Percentiles rank a stretch among this genome's conserved stretches.
phyloP scores from a whole-genome alignment of 2,113 vertebrate genomes.

The Macaca nemestrina region DNA sequence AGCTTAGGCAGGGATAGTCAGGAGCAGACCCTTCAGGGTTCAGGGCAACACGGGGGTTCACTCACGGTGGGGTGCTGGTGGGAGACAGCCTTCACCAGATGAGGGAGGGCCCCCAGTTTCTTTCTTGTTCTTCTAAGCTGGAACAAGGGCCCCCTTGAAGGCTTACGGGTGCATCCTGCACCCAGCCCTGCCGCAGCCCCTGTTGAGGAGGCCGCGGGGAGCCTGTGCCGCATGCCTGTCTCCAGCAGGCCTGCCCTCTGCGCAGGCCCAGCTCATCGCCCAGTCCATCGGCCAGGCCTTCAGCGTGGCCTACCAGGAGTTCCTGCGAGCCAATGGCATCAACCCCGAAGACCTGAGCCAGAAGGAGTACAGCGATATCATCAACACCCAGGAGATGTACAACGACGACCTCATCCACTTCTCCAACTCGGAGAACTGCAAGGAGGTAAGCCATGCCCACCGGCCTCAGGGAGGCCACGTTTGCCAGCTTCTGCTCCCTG shows the following conservation, averaged over 20 bases:
- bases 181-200: neutral
- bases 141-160: neutral
- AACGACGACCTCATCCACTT: constrained; percentile 99
- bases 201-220: neutral
- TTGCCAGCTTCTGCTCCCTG: rapidly evolving
- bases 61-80: no score
- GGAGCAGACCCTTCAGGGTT: rapidly evolving
- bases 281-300: constrained; percentile 99
- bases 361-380: constrained; percentile 99
- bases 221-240: constrained; percentile 39
- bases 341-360: constrained; percentile 99
- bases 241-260: constrained; percentile 82
- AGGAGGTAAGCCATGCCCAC: constrained; percentile 89
- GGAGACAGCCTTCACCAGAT: neutral
- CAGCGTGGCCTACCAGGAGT: constrained; percentile 99
- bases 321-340: constrained; percentile 97
- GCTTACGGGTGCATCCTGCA: neutral
- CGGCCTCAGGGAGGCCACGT: rapidly evolving
- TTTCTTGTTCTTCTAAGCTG: neutral
- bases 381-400: constrained; percentile 99
- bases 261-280: constrained; percentile 97
- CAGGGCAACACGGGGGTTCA: neutral
- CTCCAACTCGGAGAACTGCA: constrained; percentile 99
- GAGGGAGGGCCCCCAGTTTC: neutral
- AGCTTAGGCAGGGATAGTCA: neutral